Base-by-base conservation (phyloP, 2,113 vertebrate species). In the Heptranchias perlo region DNA sequence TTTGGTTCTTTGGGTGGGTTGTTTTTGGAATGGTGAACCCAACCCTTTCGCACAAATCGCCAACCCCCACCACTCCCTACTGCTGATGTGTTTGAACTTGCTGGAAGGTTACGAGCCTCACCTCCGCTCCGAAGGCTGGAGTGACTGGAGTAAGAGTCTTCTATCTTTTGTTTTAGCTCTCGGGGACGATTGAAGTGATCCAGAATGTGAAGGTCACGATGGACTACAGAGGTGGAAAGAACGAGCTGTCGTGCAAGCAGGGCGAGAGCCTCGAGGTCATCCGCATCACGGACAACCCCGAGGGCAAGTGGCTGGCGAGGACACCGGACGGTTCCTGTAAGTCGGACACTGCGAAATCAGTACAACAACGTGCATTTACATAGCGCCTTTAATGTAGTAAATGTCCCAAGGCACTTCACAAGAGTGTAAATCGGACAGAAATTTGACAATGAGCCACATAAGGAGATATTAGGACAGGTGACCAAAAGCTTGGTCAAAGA, bases 251-350 rank as follows among this genome's bases (percentile, higher is more conserved):
- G 87, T 95, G 98, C 97, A 99, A 98, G 96, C 98, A 98, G 96
- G 99, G 98, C 49, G 99, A 99, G 0, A 91, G 97, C 2, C 97
- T 99, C 78, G 99, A 99, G 97, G 98, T 99, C 21, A 98, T 99
- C 65, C 98, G 99, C 8, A 97, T 99, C 86, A 98, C 97, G 8
- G 98, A 99, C 96, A 99, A 99, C 96, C 99, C 99, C 0, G 99
- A 99, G 97, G 99, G 98, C 13, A 98, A 98, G 94, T 99, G 99
- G 99, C 96, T 99, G 96, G 99, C 98, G 96, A 98, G 98, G 94
- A 97, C 97, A 0, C 96, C 96, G 95, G 98, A 98, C 65, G 99
- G 98, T 96, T 97, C 97, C 91, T 98, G 99, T 99, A 96, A 97
- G 98, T 98, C 95, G 23, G 11, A 0, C 28, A 23, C 14, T 28